Base-by-base conservation (phyloP, 1,140 invertebrate species). In the Manduca sexta region DNA sequence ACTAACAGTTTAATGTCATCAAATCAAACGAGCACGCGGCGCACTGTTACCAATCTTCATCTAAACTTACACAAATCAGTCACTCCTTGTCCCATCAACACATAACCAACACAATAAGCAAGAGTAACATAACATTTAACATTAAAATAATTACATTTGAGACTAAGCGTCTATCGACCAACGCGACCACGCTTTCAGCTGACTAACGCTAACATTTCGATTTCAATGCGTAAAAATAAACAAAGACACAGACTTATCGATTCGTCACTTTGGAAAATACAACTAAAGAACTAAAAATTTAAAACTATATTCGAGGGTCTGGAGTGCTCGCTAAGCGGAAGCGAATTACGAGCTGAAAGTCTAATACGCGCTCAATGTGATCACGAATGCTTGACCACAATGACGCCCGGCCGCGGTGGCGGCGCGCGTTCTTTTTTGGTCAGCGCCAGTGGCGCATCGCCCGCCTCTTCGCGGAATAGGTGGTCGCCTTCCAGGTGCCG, bases 401-500 rank as follows among this genome's bases (percentile, higher is more conserved):
- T 95, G 14, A 95, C 94, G 47, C 94, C 94, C 7, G 94, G 94
- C 60, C 94, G 89, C 56, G 92, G 91, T 60, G 94, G 93, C 49
- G 78, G 80, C 59, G 58, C 63, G 5, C 78, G 82, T 56, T 89
- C 90, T 67, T 90, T 91, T 65, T 89, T 93, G 42, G 92, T 95
- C 21, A 95, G 77, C 3, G 93, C 93, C 4, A 94, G 80, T 0
- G 93, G 93, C 2, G 89, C 90, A 52, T 94, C 93, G 40, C 86
- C 88, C 3, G 89, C 86, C 64, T 93, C 92, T 62, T 95, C 93
- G 54, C 90, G 89, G 75, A 97, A 96, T 60, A 97, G 83, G 77
- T 97, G 94, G 77, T 98, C 95, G 5, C 98, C 97, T 80, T 99
- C 98, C 47, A 99, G 86, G 69, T 98, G 97, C 30, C 97, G 90